These are phyloP conservation scores for Crambe crambe DNA, from an alignment of 37 sponge, comb jelly and placozoan genomes.

Conservation along the genomic window DNA sequence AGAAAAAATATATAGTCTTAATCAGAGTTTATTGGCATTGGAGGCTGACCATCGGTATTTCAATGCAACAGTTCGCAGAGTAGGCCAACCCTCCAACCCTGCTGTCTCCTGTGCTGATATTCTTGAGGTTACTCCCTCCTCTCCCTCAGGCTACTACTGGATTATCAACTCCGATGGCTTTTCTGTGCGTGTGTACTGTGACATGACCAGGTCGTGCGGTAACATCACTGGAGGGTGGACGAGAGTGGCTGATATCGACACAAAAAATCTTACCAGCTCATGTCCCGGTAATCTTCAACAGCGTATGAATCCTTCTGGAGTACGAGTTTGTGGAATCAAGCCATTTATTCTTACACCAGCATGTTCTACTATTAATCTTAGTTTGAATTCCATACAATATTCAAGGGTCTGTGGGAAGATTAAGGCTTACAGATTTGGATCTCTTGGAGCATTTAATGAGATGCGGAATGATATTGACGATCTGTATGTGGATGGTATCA, in stretches of 20 bases:
- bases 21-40: too few species aligned
- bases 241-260: constrained; percentile 17
- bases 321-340: background rate
- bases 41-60: too few species aligned
- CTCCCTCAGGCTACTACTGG: constrained; percentile 25
- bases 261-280: background rate
- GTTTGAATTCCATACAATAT: constrained; percentile 19
- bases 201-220: constrained; percentile 23
- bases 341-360: background rate
- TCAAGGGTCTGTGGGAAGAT: constrained; percentile 63
- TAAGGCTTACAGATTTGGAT: constrained; percentile 26
- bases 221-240: constrained; percentile 28
- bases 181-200: constrained; percentile 23
- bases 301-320: background rate
- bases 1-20: too few species aligned
- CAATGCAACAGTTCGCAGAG: too few species aligned
- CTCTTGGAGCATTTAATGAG: constrained; percentile 19
- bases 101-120: constrained; percentile 1
- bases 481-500: constrained; percentile 30
- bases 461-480: background rate
- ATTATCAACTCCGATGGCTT: background rate
- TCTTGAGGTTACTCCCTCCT: too few species aligned
- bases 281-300: background rate
- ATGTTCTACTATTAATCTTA: constrained; percentile 23
- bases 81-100: constrained; percentile 2